These are phyloP conservation scores for Meteorus colon DNA, from an alignment of 2,888 invertebrate genomes.

Conservation along the genomic window DNA sequence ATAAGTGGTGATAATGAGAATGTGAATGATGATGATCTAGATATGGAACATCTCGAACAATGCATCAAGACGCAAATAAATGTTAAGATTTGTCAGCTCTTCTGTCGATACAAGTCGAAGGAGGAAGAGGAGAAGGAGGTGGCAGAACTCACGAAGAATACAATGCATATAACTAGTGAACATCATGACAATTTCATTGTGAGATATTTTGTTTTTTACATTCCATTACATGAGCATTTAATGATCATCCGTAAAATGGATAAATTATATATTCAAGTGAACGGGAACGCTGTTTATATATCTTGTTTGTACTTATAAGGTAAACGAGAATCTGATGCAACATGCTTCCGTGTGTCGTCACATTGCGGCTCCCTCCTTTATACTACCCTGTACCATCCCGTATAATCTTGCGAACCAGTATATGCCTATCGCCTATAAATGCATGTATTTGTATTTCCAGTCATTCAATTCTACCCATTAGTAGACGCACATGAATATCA, in stretches of 20 bases:
- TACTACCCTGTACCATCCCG: slow-evolving; percentile 12
- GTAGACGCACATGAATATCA: too few relatives aligned
- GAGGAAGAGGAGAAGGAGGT: too few relatives aligned
- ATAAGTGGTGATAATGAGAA: not conserved
- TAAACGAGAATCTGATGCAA: slow-evolving; percentile 73
- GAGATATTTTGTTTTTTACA: not conserved
- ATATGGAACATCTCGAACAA: not conserved
- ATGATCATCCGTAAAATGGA: slow-evolving; percentile 37
- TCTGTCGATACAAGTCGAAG: too few relatives aligned
- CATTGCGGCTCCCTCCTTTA: slow-evolving; percentile 46
- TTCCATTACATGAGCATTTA: not conserved
- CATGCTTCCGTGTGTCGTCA: slow-evolving; percentile 66
- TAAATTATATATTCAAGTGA: slow-evolving; percentile 62
- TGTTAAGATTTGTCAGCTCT: not conserved
- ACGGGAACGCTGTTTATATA: slow-evolving; percentile 54
- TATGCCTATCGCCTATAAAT: too few relatives aligned
- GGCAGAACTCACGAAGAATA: too few relatives aligned
- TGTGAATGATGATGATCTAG: not conserved
- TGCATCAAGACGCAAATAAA: not conserved
- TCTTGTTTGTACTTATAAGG: slow-evolving; percentile 60
- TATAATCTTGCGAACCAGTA: not conserved
- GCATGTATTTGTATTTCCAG: not conserved
- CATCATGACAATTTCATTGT: not conserved
- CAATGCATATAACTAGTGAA: not conserved
- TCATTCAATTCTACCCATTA: not conserved